Conservation (phyloP, 2,888 invertebrate species). For the Willowsia nigromaculata region DNA sequence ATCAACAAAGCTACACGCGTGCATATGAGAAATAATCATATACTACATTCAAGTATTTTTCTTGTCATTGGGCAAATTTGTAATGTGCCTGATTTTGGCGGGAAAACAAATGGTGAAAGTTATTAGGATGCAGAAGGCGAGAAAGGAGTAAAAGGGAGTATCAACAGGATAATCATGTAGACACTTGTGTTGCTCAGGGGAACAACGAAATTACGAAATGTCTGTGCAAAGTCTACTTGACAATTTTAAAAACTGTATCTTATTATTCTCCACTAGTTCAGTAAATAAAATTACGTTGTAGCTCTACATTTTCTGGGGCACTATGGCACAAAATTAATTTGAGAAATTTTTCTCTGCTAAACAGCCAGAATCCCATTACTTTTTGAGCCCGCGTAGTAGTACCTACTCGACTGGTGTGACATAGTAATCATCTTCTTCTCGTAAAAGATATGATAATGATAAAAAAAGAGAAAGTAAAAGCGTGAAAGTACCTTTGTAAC, state of each 20-base stretch:
- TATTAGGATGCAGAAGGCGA: too few species aligned
- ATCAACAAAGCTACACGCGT: not conserved
- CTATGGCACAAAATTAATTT: too few species aligned
- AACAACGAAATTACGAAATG: too few species aligned
- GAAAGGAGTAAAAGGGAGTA: not conserved
- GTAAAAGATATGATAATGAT: not conserved
- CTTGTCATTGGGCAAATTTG: not conserved
- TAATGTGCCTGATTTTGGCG: not conserved
- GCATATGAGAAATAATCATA: not conserved
- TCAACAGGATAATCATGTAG: not conserved
- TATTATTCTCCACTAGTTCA: too few species aligned
- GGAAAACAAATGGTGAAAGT: not conserved
- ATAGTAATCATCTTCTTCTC: not conserved
- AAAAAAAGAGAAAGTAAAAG: not conserved
- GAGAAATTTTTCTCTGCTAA: too few species aligned
- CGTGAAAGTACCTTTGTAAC: constrained; percentile 88
- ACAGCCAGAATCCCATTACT: too few species aligned
- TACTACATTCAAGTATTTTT: not conserved
- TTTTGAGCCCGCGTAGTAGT: not conserved
- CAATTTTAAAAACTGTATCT: too few species aligned
- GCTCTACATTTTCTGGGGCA: too few species aligned
- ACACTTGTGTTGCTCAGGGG: too few species aligned
- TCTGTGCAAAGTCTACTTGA: too few species aligned
- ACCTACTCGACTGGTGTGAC: not conserved
- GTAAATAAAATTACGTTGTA: too few species aligned